Conservation (phyloP, 2,888 invertebrate species). For the Frankliniella intonsa region DNA sequence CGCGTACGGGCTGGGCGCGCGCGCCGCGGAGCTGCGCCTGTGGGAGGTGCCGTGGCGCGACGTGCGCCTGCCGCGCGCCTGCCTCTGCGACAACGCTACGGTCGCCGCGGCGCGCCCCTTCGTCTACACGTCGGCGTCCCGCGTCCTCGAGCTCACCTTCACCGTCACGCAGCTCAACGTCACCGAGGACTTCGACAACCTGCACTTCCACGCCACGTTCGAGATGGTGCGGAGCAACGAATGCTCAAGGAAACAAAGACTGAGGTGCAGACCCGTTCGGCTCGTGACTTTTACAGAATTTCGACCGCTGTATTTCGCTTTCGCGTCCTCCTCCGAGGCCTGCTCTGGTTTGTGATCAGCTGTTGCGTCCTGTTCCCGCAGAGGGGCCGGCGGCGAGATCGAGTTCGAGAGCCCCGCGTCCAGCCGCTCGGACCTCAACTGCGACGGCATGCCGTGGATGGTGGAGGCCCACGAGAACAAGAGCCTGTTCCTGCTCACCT, state of each 20-base stretch:
- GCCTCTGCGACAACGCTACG: slow-evolving; percentile 71
- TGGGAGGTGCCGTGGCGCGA: slow-evolving; percentile 62
- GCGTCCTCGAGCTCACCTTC: slow-evolving; percentile 71
- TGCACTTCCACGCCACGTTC: slow-evolving; percentile 70
- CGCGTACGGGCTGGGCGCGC: slow-evolving; percentile 35
- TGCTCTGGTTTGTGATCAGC: neutral
- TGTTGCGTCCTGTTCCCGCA: neutral
- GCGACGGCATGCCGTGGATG: slow-evolving; percentile 73
- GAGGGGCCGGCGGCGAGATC: slow-evolving; percentile 58
- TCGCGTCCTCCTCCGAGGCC: too few relatives aligned
- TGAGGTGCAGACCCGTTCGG: neutral
- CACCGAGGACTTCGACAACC: slow-evolving; percentile 74
- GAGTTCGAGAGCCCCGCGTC: slow-evolving; percentile 60
- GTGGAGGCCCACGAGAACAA: slow-evolving; percentile 73
- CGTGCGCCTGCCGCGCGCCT: slow-evolving; percentile 64
- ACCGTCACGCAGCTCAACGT: slow-evolving; percentile 67
- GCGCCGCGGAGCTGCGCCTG: slow-evolving; percentile 41
- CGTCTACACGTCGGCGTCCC: slow-evolving; percentile 60
- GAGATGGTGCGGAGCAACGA: slow-evolving; percentile 55
- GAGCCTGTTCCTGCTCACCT: slow-evolving; percentile 74
- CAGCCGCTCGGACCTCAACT: slow-evolving; percentile 58
- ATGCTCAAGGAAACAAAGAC: slow-evolving; percentile 45
- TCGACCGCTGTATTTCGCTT: too few relatives aligned
- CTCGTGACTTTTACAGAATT: neutral
- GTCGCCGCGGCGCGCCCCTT: slow-evolving; percentile 53